These are phyloP conservation scores for Hemicordylus capensis DNA, from an alignment of 2,113 vertebrate species.

Conservation along the genomic window DNA sequence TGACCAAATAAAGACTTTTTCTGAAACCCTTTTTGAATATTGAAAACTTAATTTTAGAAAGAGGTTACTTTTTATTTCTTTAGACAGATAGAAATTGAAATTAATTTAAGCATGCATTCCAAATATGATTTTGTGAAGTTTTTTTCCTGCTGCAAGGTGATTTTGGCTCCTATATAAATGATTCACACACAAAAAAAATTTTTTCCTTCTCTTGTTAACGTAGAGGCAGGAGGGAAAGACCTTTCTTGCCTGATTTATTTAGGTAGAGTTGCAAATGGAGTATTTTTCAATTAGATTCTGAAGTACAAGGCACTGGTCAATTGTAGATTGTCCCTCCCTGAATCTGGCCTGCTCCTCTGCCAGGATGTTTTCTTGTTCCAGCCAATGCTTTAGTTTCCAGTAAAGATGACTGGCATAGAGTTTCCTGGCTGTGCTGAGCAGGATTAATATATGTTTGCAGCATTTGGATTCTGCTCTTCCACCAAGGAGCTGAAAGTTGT, in stretches of 20 bases:
- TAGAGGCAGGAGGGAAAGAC: background rate
- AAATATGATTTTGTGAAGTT: background rate
- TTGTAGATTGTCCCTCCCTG: no score
- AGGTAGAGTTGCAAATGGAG: background rate
- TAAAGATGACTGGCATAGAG: no score
- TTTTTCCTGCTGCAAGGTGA: background rate
- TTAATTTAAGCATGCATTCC: background rate
- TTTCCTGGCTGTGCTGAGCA: no score
- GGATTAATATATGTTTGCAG: background rate
- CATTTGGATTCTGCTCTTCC: background rate
- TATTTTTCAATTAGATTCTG: no score
- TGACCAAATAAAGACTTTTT: background rate
- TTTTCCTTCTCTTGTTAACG: background rate
- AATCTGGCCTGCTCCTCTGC: no score
- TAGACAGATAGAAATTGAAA: background rate
- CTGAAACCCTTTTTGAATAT: background rate
- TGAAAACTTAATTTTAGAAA: background rate
- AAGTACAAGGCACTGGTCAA: no score
- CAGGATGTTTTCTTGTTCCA: no score
- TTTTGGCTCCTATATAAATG: background rate
- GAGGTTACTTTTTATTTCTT: background rate
- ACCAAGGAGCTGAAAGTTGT: background rate
- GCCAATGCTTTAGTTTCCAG: no score
- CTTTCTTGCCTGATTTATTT: background rate
- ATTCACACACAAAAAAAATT: background rate